phyloP scores from a whole-genome alignment of 1,140 invertebrate species.

The Drosophila albomicans region DNA sequence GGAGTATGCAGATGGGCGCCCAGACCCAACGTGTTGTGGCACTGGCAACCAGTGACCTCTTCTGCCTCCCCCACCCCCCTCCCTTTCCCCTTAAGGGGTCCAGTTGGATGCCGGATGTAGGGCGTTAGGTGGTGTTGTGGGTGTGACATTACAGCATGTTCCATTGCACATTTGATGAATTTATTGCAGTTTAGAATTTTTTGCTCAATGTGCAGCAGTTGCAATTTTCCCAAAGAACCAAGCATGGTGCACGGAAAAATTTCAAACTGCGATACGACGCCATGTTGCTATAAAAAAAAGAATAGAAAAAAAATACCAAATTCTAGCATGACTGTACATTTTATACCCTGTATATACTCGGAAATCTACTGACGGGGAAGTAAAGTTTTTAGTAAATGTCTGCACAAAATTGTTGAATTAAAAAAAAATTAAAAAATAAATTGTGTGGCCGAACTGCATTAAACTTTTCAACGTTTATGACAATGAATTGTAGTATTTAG shows the following conservation, averaged over 20 bases:
- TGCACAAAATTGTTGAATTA: too few species aligned
- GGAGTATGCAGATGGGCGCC: constrained; percentile 55
- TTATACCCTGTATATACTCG: neutral
- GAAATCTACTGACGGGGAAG: too few species aligned
- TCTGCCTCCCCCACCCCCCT: neutral
- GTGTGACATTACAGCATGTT: constrained; percentile 84
- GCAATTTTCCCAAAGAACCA: constrained; percentile 47
- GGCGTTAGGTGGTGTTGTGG: constrained; percentile 47
- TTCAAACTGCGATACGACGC: constrained; percentile 50
- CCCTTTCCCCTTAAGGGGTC: neutral
- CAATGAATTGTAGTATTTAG: too few species aligned
- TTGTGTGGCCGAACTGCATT: too few species aligned
- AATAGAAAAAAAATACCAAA: constrained; percentile 15
- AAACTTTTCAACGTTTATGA: too few species aligned
- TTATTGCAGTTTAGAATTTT: constrained; percentile 85
- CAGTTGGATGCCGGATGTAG: constrained; percentile 8
- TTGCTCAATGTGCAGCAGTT: constrained; percentile 74
- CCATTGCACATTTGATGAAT: constrained; percentile 84
- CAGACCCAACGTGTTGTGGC: neutral
- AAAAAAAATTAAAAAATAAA: too few species aligned
- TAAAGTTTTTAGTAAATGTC: too few species aligned
- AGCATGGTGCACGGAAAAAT: constrained; percentile 33
- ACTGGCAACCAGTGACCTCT: neutral
- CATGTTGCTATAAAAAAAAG: constrained; percentile 42
- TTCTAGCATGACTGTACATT: constrained; percentile 25